Conservation (phyloP, 2,113 vertebrate genomes). For the Neomonachus schauinslandi region DNA sequence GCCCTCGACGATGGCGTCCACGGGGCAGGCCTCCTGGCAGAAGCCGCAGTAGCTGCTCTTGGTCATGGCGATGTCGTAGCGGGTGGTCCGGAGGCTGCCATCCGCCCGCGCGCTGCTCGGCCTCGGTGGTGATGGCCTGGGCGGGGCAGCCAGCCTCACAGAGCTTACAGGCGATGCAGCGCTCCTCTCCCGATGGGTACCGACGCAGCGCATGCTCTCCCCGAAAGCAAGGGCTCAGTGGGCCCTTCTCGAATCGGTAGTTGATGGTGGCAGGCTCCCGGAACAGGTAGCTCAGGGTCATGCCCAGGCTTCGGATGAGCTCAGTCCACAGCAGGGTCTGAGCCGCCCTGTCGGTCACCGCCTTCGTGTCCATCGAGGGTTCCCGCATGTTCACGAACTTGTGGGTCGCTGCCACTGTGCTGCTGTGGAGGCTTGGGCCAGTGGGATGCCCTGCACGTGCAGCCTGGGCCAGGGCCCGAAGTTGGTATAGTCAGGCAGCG, state of each 20-base stretch:
- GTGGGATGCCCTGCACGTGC: constrained; percentile 54
- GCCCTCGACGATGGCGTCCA: constrained; percentile 96
- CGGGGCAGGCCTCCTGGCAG: constrained; percentile 97
- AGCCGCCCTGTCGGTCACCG: constrained; percentile 92
- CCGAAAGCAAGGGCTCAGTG: constrained; percentile 94
- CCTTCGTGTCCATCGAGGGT: constrained; percentile 86
- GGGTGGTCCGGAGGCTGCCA: constrained; percentile 94
- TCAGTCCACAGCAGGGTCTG: constrained; percentile 95
- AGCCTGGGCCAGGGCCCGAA: constrained; percentile 56
- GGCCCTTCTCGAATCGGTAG: constrained; percentile 97
- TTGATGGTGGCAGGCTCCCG: constrained; percentile 97
- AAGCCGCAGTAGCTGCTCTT: constrained; percentile 98
- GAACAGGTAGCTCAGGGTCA: constrained; percentile 96
- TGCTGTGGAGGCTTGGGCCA: constrained; percentile 76
- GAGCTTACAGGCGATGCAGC: constrained; percentile 97
- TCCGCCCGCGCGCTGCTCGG: constrained; percentile 91
- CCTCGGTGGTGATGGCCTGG: constrained; percentile 96
- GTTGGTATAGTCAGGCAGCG: neutral
- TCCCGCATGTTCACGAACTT: constrained; percentile 93
- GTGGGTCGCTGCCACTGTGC: constrained; percentile 69
- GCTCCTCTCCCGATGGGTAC: constrained; percentile 96
- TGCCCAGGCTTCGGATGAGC: constrained; percentile 93
- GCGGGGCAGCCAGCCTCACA: constrained; percentile 89
- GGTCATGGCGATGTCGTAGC: constrained; percentile 98
- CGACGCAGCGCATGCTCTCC: constrained; percentile 95